Conservation (phyloP, 2,797 vertebrate species). For the Pantherophis alleghaniensis region DNA sequence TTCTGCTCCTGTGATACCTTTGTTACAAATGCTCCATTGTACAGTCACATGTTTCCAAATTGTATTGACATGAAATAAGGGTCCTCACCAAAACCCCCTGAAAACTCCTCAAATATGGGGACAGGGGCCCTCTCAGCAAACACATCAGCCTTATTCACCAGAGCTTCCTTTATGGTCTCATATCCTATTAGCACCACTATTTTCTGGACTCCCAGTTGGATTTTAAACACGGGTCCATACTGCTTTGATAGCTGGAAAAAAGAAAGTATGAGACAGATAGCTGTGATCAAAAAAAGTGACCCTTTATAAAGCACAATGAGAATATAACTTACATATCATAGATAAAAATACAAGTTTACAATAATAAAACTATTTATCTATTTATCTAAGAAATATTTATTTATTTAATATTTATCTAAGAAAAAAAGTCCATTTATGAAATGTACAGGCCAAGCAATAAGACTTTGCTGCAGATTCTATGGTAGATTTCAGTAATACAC, state of each 20-base stretch:
- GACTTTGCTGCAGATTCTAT: neutral
- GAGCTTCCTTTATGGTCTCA: constrained; percentile 69
- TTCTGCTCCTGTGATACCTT: neutral
- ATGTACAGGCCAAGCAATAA: neutral
- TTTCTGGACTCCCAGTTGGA: constrained; percentile 3
- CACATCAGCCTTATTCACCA: constrained; percentile 62
- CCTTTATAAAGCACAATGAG: neutral
- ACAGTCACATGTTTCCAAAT: neutral
- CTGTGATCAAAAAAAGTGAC: neutral
- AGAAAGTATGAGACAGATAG: neutral
- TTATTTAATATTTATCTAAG: neutral
- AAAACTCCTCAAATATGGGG: constrained; percentile 61
- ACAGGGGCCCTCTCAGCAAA: constrained; percentile 63
- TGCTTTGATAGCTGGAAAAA: neutral
- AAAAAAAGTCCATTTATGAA: neutral
- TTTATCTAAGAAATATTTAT: too few relatives aligned
- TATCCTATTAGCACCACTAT: constrained; percentile 68
- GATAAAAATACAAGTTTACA: neutral
- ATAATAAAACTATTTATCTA: neutral
- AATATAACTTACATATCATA: neutral
- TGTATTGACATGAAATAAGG: neutral
- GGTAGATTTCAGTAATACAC: neutral
- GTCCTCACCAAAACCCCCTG: constrained; percentile 58
- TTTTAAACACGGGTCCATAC: neutral
- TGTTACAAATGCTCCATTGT: neutral